A percentile compares a stretch with the other conserved stretches of the same genome.
Evolutionary conservation across 2,113 vertebrate genomes (phyloP).

Genomic region (Amphiprion percula): DNA sequence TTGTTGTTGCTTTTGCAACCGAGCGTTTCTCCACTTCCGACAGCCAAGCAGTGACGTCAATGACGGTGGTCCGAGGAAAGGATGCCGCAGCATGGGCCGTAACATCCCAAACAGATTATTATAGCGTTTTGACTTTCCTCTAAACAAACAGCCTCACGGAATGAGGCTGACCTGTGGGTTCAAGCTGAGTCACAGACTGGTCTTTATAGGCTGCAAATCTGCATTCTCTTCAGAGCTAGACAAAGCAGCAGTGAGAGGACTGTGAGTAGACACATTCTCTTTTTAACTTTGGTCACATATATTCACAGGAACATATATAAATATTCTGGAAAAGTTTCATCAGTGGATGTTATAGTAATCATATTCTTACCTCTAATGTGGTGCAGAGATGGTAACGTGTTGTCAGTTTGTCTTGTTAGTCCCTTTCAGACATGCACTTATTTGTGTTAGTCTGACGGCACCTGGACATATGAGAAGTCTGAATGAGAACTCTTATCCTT

Average conservation of each 20-base stretch:
- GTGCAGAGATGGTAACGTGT: no score
- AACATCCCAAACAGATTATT: slow-evolving; percentile 57
- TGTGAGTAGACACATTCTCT: slow-evolving; percentile 8
- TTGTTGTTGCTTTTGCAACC: slow-evolving; percentile 60
- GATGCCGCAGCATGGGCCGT: slow-evolving; percentile 23
- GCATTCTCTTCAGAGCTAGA: neutral
- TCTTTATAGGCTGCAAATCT: neutral
- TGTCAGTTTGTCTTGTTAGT: no score
- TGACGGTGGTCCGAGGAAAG: slow-evolving; percentile 31
- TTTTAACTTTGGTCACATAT: neutral
- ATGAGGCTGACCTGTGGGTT: slow-evolving; percentile 23
- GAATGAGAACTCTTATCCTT: no score
- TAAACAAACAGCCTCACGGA: slow-evolving; percentile 62
- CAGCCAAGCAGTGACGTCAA: slow-evolving; percentile 67
- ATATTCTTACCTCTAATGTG: no score
- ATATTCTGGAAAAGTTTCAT: neutral
- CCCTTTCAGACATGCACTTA: no score
- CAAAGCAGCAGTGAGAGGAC: slow-evolving; percentile 1
- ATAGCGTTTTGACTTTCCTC: slow-evolving; percentile 59
- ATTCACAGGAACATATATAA: neutral
- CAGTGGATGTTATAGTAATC: no score
- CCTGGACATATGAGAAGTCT: no score
- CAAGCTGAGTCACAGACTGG: slow-evolving; percentile 1
- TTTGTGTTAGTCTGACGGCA: no score
- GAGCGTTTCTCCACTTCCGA: slow-evolving; percentile 65